Evolutionary conservation across 2,797 vertebrate genomes (phyloP).

Genomic region (Calcarius lapponicus): DNA sequence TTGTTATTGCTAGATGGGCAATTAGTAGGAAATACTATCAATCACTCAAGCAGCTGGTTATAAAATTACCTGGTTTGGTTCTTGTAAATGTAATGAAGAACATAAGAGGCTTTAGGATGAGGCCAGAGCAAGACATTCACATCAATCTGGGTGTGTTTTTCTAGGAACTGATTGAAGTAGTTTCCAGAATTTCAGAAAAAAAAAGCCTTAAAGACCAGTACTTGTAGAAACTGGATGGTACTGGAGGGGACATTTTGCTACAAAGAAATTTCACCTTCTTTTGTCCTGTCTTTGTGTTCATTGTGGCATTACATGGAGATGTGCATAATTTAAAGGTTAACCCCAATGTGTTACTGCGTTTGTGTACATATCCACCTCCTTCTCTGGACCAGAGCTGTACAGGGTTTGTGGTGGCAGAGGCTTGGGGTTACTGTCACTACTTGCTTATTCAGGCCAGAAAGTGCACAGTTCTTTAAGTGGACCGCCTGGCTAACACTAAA

Average conservation of each 20-base stretch:
- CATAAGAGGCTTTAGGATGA: background rate
- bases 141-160: background rate
- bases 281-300: background rate
- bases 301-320: background rate
- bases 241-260: background rate
- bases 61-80: background rate
- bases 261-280: background rate
- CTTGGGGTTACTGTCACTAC: background rate
- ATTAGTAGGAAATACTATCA: constrained; percentile 3
- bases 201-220: background rate
- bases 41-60: background rate
- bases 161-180: background rate
- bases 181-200: background rate
- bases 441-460: background rate
- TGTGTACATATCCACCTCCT: background rate
- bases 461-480: background rate
- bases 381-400: background rate
- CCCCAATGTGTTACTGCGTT: background rate
- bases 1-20: constrained; percentile 5
- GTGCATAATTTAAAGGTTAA: background rate
- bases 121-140: background rate
- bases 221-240: background rate
- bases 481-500: background rate
- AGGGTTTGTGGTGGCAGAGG: background rate
- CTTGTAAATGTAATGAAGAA: background rate